Evolutionary conservation across 2,797 vertebrate species (phyloP), one percentile per base, ranked within the genome.

Genomic region (Paedocypris micromegethes): DNA sequence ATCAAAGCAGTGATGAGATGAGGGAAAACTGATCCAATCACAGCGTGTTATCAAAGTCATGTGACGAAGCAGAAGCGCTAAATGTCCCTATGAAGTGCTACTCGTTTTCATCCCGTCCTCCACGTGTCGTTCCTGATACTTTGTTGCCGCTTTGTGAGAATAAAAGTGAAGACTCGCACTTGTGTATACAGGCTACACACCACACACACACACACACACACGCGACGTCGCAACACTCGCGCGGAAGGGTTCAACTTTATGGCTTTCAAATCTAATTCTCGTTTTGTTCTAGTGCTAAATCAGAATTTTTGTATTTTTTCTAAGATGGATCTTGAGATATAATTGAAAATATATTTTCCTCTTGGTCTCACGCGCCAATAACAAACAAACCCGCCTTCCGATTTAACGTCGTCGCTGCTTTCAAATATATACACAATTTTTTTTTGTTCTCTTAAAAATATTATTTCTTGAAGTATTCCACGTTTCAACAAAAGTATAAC

Each of bases 1-100:
- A 75, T 75, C 70, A 54, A 75, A 75, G 74, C 76, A 70, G 67
- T 73, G 57, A 69, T 70, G 72, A 66, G 68, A 70, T 70, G 68
- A 70, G 23, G 9, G 44, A 70, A 47, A 63, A 43, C 60, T 64
- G 52, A 70, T 45, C 68, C 63, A 70, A 70, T 70, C 68, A 70
- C 68, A 2, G 64, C 64, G 53, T 61, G 43, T 57, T 70, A 70
- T 70, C 68, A 70, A 64, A 64, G 59, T 70, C 53, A 57, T 48
- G 68, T 70, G 59, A 63, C 52, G 63, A 52, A 55, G 68, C 68
- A 63, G 57, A 70, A 63, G 59, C 59, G 43, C 55, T 23, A 42
- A 43, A 66, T 48, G 9, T 66, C 8, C 56, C 58, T 43, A 53
- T 63, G 46, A 70, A 58, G 60, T 57, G 68, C 46, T 70, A 56